Evolutionary conservation across 1,140 invertebrate genomes (phyloP), one percentile per base, ranked within the genome.

Genomic region (Drosophila orena): DNA sequence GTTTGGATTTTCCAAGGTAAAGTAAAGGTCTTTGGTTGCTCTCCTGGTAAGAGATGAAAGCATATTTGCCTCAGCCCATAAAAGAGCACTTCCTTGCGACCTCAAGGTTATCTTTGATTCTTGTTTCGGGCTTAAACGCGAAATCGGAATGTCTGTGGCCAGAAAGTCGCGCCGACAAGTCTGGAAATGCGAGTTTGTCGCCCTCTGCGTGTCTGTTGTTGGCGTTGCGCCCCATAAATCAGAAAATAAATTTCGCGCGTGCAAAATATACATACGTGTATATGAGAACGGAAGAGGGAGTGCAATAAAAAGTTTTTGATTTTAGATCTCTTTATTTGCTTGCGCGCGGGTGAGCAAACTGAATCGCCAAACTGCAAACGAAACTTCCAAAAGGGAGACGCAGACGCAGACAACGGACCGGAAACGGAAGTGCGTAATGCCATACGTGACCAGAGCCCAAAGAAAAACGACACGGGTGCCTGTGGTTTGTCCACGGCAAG

Each of bases 381-480:
- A 2, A 20, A 43, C 4, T 5, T 35, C 53, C 20, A 42, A 35
- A 35, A 52, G 50, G 37, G 65, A 44, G 52, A 72, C 47, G 68
- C 50, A 27, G 43, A n/a, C n/a, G n/a, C n/a, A n/a, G n/a, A n/a
- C n/a, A n/a, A n/a, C n/a, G n/a, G n/a, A 59, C 12, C 83, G 79
- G 83, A 88, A 88, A 83, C 83, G 83, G 83, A 88, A 89, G 79
- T 83, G 79, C 84, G 84, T 88, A 89, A 83, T 83, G 62, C 83
- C 79, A 89, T 88, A 88, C 79, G 84, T 83, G 83, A 59, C 78
- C 59, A 37, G 69, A 40, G 27, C 53, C 17, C n/a, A n/a, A 43
- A 24, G 60, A 44, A 34, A 47, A 42, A 53, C 40, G 15, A 55
- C 61, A 46, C 55, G 46, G 24, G 59, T 43, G 46, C 62, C 55